Evolutionary conservation across 2,888 invertebrate genomes (phyloP), one percentile per base, ranked within the genome.

Genomic region (Timandra comae): DNA sequence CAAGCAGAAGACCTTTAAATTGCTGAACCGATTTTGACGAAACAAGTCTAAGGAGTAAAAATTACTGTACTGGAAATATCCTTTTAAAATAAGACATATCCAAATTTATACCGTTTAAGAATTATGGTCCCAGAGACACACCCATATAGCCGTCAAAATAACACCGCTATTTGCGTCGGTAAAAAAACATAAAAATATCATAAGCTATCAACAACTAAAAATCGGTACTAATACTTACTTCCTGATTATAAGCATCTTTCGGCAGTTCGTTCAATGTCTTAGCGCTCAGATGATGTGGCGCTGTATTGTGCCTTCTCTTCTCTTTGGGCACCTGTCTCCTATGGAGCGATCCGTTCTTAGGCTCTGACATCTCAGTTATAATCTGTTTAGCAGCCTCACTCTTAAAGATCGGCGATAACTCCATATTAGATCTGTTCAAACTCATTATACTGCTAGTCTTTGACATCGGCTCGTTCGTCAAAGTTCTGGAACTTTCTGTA

Each of bases 381-480:
- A 95, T 95, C 75, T 94, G 93, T 41, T 91, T 89, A 1, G 95
- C 95, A 1, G 95, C 94, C 68, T 94, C 94, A 62, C 94, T 94
- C 64, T 94, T 93, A 72, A 94, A 95, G 33, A 94, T 91, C 0
- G 94, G 93, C 12, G 93, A 93, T 45, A 93, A 66, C 54, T 93
- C 86, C 54, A 85, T 81, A 36, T 81, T 72, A 2, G 81, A 82
- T 39, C 82, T 59, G 2, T 77, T 82, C 43, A 86, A 48, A 43
- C 86, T 86, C 0, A 65, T 76, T 2, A 86, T 71, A 41, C 86
- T 86, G 37, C 84, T 84, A 0, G 81, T 82, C 44, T 86, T 86
- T 1, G 85, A 85, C 25, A 85, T 38, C 0, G 81, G 82, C 46
- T 85, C 16, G 28, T 86, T 86, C 0, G 81, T 86, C 38, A 86